phyloP scores from a whole-genome alignment of 2,797 vertebrate genomes.

The Spinibarbus caldwelli region DNA sequence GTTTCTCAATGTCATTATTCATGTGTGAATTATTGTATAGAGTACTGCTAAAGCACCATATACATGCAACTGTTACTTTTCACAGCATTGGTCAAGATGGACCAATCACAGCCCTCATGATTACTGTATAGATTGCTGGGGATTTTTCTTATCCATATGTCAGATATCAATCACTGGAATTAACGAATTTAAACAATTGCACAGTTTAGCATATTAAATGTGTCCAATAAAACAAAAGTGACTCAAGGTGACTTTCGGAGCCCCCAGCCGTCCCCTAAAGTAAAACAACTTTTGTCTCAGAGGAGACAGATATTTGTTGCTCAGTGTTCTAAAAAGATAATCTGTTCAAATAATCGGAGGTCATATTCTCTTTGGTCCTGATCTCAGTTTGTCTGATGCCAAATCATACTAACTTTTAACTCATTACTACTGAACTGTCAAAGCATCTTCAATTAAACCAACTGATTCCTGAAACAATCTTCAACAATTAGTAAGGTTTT shows the following conservation, averaged over 20 bases:
- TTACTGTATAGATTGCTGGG: neutral
- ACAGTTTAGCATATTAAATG: neutral
- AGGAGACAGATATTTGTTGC: neutral
- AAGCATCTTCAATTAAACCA: neutral
- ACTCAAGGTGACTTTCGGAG: neutral
- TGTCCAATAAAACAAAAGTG: neutral
- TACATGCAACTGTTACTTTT: neutral
- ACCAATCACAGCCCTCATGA: neutral
- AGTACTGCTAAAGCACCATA: neutral
- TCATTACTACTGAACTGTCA: neutral
- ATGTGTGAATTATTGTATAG: neutral
- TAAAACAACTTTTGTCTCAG: neutral
- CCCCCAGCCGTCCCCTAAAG: neutral
- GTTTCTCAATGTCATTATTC: neutral
- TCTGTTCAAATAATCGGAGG: neutral
- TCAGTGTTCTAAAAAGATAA: neutral
- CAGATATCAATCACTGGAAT: too few relatives aligned
- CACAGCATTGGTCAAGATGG: neutral
- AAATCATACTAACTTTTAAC: neutral
- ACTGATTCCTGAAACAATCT: neutral
- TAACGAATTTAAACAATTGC: too few relatives aligned
- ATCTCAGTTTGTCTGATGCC: neutral
- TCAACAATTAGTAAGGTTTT: neutral
- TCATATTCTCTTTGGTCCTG: neutral
- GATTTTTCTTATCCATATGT: neutral